Conservation (phyloP, 2,888 invertebrate genomes). For the Meiosimyza platycephala region DNA sequence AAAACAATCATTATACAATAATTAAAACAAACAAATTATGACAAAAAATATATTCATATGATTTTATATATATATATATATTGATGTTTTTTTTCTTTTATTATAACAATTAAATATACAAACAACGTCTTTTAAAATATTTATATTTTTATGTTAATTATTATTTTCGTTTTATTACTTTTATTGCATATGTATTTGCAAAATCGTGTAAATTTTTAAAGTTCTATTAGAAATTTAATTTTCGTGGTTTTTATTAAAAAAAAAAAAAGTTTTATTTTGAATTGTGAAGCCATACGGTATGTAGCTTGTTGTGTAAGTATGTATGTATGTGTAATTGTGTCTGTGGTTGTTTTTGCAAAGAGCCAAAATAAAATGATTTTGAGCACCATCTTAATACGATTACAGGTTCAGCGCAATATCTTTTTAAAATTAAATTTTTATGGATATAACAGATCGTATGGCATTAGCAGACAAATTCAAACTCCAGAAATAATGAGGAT, state of each 20-base stretch:
- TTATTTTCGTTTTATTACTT: constrained; percentile 7
- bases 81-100: constrained; percentile 2
- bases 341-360: not conserved
- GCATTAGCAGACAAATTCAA: no score
- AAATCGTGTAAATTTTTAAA: no score
- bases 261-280: not conserved
- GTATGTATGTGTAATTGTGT: constrained; percentile 27
- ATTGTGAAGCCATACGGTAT: constrained; percentile 1
- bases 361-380: not conserved
- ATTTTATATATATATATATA: constrained; percentile 18
- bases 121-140: constrained; percentile 35
- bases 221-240: not conserved
- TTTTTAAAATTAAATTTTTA: no score
- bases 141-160: not conserved
- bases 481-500: no score
- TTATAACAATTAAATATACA: constrained; percentile 23
- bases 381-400: not conserved
- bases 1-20: not conserved
- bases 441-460: no score
- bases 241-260: not conserved
- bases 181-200: not conserved
- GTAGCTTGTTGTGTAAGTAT: not conserved
- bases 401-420: not conserved
- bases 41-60: constrained; percentile 3
- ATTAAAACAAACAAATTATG: not conserved